Conservation (phyloP, 2,797 vertebrate genomes). For the Anguilla anguilla region DNA sequence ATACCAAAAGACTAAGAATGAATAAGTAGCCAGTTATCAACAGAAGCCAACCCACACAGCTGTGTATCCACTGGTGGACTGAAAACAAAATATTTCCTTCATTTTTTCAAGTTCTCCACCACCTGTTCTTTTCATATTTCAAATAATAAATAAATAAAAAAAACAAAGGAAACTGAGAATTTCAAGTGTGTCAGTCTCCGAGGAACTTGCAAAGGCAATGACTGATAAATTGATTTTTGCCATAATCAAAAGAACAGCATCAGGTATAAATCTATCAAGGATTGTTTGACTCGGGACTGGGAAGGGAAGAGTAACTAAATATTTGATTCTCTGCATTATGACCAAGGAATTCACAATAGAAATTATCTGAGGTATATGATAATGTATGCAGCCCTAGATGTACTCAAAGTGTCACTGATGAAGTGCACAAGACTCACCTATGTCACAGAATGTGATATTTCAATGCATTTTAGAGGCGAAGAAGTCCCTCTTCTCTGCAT, state of each 20-base stretch:
- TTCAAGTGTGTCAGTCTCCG: not conserved
- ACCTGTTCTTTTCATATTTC: slow-evolving; percentile 5
- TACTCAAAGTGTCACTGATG: too few species aligned
- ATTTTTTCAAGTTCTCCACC: not conserved
- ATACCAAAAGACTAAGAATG: not conserved
- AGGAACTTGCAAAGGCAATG: not conserved
- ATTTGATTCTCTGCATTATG: too few species aligned
- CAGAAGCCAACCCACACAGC: not conserved
- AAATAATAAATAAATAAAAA: not conserved
- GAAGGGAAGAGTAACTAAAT: not conserved
- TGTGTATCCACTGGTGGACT: not conserved
- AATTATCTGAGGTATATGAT: too few species aligned
- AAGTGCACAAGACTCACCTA: not conserved
- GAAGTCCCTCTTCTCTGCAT: not conserved
- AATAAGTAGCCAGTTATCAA: not conserved
- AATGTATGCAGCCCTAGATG: too few species aligned
- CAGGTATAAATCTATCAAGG: not conserved
- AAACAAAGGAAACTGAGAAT: not conserved
- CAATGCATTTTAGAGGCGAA: not conserved
- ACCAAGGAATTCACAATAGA: too few species aligned
- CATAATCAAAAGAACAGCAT: not conserved
- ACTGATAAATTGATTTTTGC: not conserved
- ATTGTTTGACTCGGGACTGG: not conserved
- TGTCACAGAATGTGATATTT: not conserved
- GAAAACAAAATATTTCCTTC: not conserved